Base-by-base conservation (phyloP, 2,888 invertebrate species). In the Coecobrya sp. region DNA sequence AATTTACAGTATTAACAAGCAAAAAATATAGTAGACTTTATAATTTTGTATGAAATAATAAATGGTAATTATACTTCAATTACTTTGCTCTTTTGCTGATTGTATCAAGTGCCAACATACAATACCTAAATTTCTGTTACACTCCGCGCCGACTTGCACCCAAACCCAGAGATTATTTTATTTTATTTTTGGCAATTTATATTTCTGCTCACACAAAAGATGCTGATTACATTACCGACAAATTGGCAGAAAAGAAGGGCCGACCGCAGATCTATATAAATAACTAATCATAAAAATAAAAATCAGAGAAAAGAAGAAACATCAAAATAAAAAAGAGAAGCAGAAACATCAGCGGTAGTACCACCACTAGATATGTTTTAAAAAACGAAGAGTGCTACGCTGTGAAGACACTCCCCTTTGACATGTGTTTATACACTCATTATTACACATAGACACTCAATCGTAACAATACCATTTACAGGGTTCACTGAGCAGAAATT, bases 401-500 rank as follows among this genome's bases (percentile, higher is more conserved):
- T 79, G 79, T 79, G 62, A 81, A 89, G 89, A 82, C 85, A 73
- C 90, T 90, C 90, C 90, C 90, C 76, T 89, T 89, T 85, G 90
- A 90, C 90, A 90, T 85, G 85, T 90, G 90, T 90, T 19, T 89
- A 76, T 59, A 87, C 87, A 42, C 76, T 59, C 55, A 52, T 52
- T 30, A 86, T 49, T 73, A 70, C 76, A 76, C 76, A 88, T 52
- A 65, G 36, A 81, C 65, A 88, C 36, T 62, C 79, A 88, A 81
- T 79, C 88, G 88, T 88, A 76, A 59, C 73, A 85, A 85, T 85
- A 68, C 27, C 88, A 84, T 90, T 90, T 90, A 90, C 65, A 85
- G 90, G 90, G 90, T 90, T 90, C 90, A 90, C 73, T 85, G 90
- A 90, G 90, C 90, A 90, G 85, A 90, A 82, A 89, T 88, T 79